phyloP scores from a whole-genome alignment of 1,140 invertebrate genomes.

The Saccostrea cuccullata region DNA sequence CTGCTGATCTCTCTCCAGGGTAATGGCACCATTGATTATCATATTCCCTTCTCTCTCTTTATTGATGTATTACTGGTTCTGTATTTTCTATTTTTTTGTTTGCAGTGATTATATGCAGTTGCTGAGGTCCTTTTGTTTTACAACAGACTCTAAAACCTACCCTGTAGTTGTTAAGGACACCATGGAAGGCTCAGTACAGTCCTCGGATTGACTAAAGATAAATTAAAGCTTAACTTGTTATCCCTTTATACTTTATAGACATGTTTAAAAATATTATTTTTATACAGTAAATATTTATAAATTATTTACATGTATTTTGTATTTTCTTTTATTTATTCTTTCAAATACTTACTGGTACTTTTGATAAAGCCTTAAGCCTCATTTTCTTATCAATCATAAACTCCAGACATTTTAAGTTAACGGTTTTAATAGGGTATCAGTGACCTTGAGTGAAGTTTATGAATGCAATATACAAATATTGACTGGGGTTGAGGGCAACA shows the following conservation, averaged over 20 bases:
- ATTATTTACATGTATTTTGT: too few species aligned
- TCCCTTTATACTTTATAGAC: not conserved
- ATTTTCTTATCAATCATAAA: too few species aligned
- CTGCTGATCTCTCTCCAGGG: constrained; percentile 30
- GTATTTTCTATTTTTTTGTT: not conserved
- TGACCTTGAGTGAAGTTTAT: too few species aligned
- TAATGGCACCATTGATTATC: not conserved
- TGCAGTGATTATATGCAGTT: constrained; percentile 4
- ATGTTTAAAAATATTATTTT: not conserved
- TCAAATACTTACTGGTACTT: too few species aligned
- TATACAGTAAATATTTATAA: too few species aligned
- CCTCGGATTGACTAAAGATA: not conserved
- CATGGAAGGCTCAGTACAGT: not conserved
- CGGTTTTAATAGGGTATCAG: too few species aligned
- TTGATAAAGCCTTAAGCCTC: too few species aligned
- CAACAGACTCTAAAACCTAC: not conserved
- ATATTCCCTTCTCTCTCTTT: not conserved
- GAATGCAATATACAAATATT: too few species aligned
- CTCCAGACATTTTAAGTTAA: too few species aligned
- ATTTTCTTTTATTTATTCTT: too few species aligned
- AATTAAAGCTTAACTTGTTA: not conserved
- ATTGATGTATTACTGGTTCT: not conserved
- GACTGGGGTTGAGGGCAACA: too few species aligned
- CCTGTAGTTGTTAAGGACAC: not conserved
- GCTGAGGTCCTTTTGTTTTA: not conserved